Conservation (phyloP, 1,140 invertebrate genomes). For the Aphaenogaster floridana region DNA sequence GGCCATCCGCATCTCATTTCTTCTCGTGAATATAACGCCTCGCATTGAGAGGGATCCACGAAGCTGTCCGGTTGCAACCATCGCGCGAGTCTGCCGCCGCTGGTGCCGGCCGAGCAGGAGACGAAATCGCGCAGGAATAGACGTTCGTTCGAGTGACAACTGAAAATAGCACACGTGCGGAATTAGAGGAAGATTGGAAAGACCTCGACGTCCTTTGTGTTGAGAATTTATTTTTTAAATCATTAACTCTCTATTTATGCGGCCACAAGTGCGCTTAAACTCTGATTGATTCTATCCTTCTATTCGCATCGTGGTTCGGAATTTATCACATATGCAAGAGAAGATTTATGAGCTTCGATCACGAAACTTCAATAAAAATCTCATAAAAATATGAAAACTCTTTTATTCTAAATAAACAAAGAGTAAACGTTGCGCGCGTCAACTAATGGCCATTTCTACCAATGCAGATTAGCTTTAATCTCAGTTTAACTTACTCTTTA, state of each 20-base stretch:
- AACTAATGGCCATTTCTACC: too few species aligned
- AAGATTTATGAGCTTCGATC: not conserved
- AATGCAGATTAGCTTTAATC: too few species aligned
- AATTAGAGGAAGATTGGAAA: conserved; percentile 9
- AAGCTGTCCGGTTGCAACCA: conserved; percentile 98
- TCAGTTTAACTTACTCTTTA: too few species aligned
- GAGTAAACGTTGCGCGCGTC: not conserved
- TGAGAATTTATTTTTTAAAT: not conserved
- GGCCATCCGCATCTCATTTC: conserved; percentile 94
- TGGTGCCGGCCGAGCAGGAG: conserved; percentile 93
- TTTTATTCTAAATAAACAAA: conserved; percentile 24
- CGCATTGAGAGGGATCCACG: conserved; percentile 95
- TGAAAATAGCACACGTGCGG: conserved; percentile 82
- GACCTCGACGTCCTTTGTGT: too few species aligned
- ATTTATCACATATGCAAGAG: not conserved
- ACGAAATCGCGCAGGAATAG: conserved; percentile 98
- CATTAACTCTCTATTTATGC: not conserved
- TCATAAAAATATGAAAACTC: not conserved
- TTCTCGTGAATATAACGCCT: conserved; percentile 92
- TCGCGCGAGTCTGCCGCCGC: conserved; percentile 96
- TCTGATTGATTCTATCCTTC: conserved; percentile 4
- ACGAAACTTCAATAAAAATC: conserved; percentile 3
- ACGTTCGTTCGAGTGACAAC: conserved; percentile 95
- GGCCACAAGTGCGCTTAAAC: not conserved
- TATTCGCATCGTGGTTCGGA: not conserved